Conservation (phyloP, 2,797 vertebrate species). For the Gila robusta region DNA sequence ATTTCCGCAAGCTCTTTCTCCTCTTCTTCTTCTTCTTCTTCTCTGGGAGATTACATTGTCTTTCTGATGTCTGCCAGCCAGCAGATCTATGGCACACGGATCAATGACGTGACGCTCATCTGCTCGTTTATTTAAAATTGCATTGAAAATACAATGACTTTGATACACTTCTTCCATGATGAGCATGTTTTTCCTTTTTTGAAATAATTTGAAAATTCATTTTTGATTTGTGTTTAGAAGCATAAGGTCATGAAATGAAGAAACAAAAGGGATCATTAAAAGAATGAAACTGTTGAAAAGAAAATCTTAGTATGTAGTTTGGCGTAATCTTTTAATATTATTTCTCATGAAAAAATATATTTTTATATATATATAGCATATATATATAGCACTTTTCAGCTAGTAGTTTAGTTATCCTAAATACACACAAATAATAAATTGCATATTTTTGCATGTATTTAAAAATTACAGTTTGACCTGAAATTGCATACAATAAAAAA, state of each 20-base stretch:
- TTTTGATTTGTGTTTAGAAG: not conserved
- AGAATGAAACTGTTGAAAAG: not conserved
- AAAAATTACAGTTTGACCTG: too few species aligned
- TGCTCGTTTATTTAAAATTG: not conserved
- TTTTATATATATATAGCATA: too few species aligned
- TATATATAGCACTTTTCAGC: too few species aligned
- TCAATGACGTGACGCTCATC: not conserved
- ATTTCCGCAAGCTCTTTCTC: constrained; percentile 74
- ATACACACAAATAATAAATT: too few species aligned
- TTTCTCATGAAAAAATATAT: not conserved
- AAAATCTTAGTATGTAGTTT: not conserved
- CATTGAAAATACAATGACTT: not conserved
- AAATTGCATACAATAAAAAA: too few species aligned
- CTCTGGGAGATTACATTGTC: constrained; percentile 59
- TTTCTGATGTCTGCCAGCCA: constrained; percentile 58
- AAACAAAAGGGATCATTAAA: not conserved
- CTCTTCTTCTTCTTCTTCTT: constrained; percentile 58
- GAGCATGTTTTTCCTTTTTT: not conserved
- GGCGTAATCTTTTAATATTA: not conserved
- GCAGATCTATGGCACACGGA: constrained; percentile 48
- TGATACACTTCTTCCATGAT: not conserved
- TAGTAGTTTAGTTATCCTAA: too few species aligned
- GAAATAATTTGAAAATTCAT: not conserved
- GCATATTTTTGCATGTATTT: too few species aligned
- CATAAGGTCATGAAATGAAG: not conserved